These are phyloP conservation scores for Sceloporus tristichus DNA, from an alignment of 2,113 vertebrate species.

Conservation along the genomic window DNA sequence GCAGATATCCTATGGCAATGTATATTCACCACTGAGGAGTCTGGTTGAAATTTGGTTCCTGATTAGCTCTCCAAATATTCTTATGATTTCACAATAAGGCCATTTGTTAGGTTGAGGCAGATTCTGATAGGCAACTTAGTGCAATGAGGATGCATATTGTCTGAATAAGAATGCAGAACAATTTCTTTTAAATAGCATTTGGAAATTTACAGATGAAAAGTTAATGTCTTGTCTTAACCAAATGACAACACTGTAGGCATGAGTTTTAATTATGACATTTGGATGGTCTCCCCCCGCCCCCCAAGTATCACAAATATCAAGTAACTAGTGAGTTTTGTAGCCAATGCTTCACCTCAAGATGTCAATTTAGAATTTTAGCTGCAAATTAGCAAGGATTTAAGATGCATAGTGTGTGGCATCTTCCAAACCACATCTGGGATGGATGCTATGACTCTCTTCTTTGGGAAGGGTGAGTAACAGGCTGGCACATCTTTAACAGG, in stretches of 20 bases:
- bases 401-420: slow-evolving; percentile 26
- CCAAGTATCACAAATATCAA: slow-evolving; percentile 4
- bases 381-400: slow-evolving; percentile 33
- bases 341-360: slow-evolving; percentile 5
- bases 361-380: slow-evolving; percentile 11
- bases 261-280: neutral
- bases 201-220: neutral
- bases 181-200: neutral
- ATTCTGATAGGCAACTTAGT: neutral
- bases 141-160: neutral
- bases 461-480: slow-evolving; percentile 38
- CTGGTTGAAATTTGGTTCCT: neutral
- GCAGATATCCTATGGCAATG: neutral
- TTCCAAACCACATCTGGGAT: slow-evolving; percentile 22
- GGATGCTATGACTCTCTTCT: slow-evolving; percentile 22
- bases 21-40: neutral
- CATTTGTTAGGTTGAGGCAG: neutral
- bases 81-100: neutral
- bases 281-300: too few species aligned
- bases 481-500: slow-evolving; percentile 21
- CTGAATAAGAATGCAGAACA: neutral
- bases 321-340: neutral
- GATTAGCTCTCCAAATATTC: neutral
- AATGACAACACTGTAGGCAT: neutral
- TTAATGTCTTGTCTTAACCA: neutral